Evolutionary conservation across 2,113 vertebrate species (phyloP).

Genomic region (Trachemys scripta): DNA sequence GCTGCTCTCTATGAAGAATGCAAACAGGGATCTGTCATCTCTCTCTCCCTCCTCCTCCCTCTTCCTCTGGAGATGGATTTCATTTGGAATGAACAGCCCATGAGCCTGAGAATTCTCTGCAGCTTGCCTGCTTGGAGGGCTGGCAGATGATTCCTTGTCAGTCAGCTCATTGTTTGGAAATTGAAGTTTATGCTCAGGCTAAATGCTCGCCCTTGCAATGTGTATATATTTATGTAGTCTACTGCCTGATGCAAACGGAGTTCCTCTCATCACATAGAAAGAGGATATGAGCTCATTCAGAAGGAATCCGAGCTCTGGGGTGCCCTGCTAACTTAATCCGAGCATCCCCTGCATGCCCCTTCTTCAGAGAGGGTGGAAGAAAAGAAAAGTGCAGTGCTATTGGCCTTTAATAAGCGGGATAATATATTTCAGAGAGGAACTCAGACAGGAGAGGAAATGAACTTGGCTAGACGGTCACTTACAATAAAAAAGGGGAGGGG

Average conservation of each 20-base stretch:
- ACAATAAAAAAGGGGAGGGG: not conserved
- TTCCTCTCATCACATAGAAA: constrained; percentile 86
- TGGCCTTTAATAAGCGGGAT: constrained; percentile 61
- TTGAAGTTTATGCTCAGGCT: constrained; percentile 21
- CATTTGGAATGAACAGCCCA: not conserved
- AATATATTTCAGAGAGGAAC: constrained; percentile 63
- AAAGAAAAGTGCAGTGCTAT: constrained; percentile 37
- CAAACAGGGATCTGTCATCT: constrained; percentile 61
- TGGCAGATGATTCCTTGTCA: constrained; percentile 25
- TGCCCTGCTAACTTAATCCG: constrained; percentile 89
- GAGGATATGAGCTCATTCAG: constrained; percentile 93
- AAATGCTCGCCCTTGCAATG: constrained; percentile 65
- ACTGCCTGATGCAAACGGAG: constrained; percentile 79
- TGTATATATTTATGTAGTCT: constrained; percentile 71
- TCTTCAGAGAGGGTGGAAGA: constrained; percentile 61
- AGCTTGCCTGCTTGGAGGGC: accelerated
- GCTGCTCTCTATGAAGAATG: constrained; percentile 71
- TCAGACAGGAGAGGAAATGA: constrained; percentile 75
- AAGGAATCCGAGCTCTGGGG: constrained; percentile 92
- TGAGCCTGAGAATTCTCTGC: not conserved
- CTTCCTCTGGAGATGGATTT: constrained; percentile 37
- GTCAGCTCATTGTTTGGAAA: constrained; percentile 33
- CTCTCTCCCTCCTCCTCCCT: not conserved
- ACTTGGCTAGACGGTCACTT: constrained; percentile 73
- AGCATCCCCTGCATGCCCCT: constrained; percentile 84